Evolutionary conservation across 1,140 invertebrate genomes (phyloP).

Genomic region (Brachionus koreanus): DNA sequence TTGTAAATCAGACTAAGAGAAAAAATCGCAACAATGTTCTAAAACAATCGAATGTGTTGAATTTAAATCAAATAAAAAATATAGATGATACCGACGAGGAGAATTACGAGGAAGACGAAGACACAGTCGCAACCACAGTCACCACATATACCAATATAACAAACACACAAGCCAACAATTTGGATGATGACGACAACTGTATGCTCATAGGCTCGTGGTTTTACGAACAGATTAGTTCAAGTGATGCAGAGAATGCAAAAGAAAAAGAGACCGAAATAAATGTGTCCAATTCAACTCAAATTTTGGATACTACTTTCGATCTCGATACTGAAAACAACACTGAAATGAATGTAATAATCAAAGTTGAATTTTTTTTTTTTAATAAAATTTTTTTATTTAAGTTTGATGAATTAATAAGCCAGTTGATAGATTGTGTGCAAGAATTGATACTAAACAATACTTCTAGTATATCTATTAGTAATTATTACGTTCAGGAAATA

Average conservation of each 20-base stretch:
- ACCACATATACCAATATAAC: slow-evolving; percentile 7
- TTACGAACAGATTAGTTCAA: slow-evolving; percentile 16
- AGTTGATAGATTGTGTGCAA: neutral
- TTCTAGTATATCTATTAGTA: neutral
- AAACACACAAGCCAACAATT: neutral
- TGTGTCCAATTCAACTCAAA: slow-evolving; percentile 29
- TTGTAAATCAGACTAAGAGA: neutral
- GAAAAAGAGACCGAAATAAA: slow-evolving; percentile 13
- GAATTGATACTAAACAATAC: neutral
- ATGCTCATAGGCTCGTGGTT: slow-evolving; percentile 35
- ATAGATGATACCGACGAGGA: slow-evolving; percentile 42
- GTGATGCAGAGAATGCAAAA: neutral
- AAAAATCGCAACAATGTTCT: neutral
- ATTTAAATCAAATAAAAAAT: slow-evolving; percentile 37
- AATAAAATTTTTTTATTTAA: neutral
- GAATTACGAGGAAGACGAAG: neutral
- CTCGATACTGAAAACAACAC: neutral
- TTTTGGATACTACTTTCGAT: slow-evolving; percentile 36
- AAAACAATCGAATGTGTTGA: neutral
- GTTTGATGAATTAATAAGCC: neutral
- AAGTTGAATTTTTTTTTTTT: neutral
- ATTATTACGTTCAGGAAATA: neutral
- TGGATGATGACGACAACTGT: neutral
- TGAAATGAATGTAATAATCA: neutral
- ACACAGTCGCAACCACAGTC: neutral